A percentile compares a stretch with the other conserved stretches of the same genome.
Conservation (phyloP, 1,140 invertebrate genomes). For the Charaxes varanes region DNA sequence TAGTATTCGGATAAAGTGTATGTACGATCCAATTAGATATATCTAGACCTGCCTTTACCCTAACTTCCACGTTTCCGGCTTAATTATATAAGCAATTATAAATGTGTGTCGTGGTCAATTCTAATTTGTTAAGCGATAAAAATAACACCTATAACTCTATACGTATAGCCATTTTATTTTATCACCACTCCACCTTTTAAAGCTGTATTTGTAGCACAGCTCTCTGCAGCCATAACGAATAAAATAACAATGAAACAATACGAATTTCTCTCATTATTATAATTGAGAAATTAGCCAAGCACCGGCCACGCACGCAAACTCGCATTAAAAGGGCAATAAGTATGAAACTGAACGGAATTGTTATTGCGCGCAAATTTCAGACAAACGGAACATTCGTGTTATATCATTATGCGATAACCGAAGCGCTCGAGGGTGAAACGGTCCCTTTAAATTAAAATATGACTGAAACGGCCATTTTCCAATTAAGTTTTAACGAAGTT, state of each 20-base stretch:
- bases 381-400: constrained; percentile 28
- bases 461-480: constrained; percentile 24
- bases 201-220: background rate
- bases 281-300: constrained; percentile 45
- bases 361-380: constrained; percentile 38
- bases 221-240: constrained; percentile 6
- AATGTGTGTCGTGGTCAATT: too few relatives aligned
- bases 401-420: constrained; percentile 33
- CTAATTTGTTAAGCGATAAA: too few relatives aligned
- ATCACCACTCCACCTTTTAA: too few relatives aligned
- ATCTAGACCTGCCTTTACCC: too few relatives aligned
- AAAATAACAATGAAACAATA: constrained; percentile 33
- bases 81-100: too few relatives aligned
- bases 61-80: too few relatives aligned
- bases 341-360: constrained; percentile 30
- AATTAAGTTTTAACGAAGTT: constrained; percentile 39
- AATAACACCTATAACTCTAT: too few relatives aligned
- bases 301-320: constrained; percentile 26
- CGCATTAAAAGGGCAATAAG: constrained; percentile 44
- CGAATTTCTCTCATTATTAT: constrained; percentile 35
- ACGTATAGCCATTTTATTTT: too few relatives aligned
- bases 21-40: too few relatives aligned
- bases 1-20: too few relatives aligned
- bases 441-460: constrained; percentile 46
- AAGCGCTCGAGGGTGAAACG: constrained; percentile 29